Conservation (phyloP, 1,140 invertebrate genomes). For the Rhysida immarginata region DNA sequence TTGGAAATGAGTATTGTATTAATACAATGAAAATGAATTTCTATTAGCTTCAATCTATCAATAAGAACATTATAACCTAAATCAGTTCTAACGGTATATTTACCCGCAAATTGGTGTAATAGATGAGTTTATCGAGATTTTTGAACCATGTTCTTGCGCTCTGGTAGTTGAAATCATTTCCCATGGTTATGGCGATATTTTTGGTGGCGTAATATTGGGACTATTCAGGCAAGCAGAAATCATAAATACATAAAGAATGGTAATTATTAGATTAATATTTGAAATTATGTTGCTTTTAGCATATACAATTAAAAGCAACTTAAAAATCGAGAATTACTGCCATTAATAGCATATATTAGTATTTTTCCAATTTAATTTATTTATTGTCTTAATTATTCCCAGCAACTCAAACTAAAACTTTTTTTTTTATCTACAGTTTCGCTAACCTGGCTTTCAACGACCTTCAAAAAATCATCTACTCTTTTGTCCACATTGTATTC, state of each 20-base stretch:
- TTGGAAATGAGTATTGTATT: too few relatives aligned
- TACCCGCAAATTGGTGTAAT: too few relatives aligned
- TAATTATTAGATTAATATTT: background rate
- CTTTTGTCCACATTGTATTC: slow-evolving; percentile 32
- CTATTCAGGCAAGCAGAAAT: slow-evolving; percentile 9
- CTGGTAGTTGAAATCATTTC: slow-evolving; percentile 42
- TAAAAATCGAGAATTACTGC: background rate
- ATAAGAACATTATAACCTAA: too few relatives aligned
- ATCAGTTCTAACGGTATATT: too few relatives aligned
- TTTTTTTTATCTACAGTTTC: background rate
- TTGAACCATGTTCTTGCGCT: too few relatives aligned
- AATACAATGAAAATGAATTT: too few relatives aligned
- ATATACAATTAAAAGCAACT: background rate
- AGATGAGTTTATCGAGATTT: too few relatives aligned
- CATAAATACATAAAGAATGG: background rate
- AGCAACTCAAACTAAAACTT: too few relatives aligned
- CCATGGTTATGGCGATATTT: slow-evolving; percentile 41
- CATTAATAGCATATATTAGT: background rate
- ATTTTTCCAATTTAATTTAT: background rate
- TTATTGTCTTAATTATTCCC: background rate
- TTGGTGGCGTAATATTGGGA: slow-evolving; percentile 24
- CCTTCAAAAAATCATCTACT: slow-evolving; percentile 29
- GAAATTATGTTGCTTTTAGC: background rate
- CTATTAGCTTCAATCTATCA: too few relatives aligned
- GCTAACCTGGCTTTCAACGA: slow-evolving; percentile 25